Evolutionary conservation across 2,888 invertebrate genomes (phyloP), one percentile per base, ranked within the genome.

Genomic region (Resseliella maxima): DNA sequence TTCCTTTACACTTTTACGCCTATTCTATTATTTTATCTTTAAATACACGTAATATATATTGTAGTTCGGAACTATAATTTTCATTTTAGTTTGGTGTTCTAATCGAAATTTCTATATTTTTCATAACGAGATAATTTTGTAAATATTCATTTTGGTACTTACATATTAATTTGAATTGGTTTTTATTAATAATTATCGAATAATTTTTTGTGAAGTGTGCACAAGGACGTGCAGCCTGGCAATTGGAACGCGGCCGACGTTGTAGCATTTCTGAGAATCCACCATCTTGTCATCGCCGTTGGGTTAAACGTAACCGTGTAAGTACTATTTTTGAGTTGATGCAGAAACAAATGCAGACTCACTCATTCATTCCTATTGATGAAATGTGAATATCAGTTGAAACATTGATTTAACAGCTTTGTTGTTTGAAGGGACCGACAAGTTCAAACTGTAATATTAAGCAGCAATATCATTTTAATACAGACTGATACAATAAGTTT

Each of bases 151-250:
- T 18, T 81, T 81, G 35, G 8, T 24, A 50, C 31, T 87, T 87
- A n/a, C 86, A 87, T 15, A 54, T 81, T 12, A 12, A 35, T 64
- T 27, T 64, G 31, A 35, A 31, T 8, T 5, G 6, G 31, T 15
- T 72, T 2, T 31, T 15, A 31, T 72, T 35, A 72, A 72, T 72
- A 31, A 18, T 72, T 35, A 0, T 35, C 31, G 15, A 72, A 41
- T 36, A 5, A 24, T 83, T 36, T 46, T 83, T 35, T 88, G 89
- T 92, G 87, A 92, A 96, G 96, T 96, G 95, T 93, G 95, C 95
- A 89, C 95, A 95, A 91, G 95, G 96, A 89, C 94, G 95, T 90
- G 95, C 95, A 91, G 96, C 96, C 91, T 96, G 96, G 96, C 8
- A 6, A 18, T 94, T 95, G 92, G 95, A 95, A 89, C 90, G 93